Evolutionary conservation across 2,113 vertebrate species (phyloP).

Genomic region (Hypomesus transpacificus): DNA sequence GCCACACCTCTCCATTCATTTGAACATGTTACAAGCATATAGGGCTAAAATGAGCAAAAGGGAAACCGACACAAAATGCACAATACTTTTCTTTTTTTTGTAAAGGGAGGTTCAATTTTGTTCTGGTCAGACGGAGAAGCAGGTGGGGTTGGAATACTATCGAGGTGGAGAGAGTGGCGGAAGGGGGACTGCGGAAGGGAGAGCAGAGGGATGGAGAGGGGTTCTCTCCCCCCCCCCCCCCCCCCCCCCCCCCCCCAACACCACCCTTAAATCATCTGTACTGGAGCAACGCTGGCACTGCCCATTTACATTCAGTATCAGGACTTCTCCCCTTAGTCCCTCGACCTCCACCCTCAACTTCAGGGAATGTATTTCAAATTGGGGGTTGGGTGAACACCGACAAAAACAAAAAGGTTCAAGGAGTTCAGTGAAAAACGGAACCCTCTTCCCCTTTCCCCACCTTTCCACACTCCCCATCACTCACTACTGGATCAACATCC

Average conservation of each 20-base stretch:
- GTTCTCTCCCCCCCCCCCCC: neutral
- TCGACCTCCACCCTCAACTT: conserved; percentile 29
- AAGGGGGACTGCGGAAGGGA: conserved; percentile 25
- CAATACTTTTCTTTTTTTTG: conserved; percentile 36
- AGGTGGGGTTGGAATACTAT: conserved; percentile 39
- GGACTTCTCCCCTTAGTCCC: too few species aligned
- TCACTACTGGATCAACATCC: neutral
- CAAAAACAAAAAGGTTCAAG: conserved; percentile 47
- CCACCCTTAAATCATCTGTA: neutral
- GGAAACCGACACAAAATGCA: conserved; percentile 50
- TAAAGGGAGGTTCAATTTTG: conserved; percentile 36
- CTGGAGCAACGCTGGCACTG: neutral
- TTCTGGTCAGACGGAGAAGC: conserved; percentile 34
- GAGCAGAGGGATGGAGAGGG: neutral
- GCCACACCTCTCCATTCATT: conserved; percentile 46
- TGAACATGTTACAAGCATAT: conserved; percentile 42
- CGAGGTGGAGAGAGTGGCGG: conserved; percentile 38
- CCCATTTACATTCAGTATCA: conserved; percentile 11
- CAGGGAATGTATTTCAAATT: conserved; percentile 54
- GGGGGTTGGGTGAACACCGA: conserved; percentile 41
- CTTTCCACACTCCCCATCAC: neutral
- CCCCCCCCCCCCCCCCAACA: neutral
- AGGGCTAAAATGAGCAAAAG: conserved; percentile 39
- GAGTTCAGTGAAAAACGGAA: neutral
- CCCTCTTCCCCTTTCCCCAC: neutral